Evolutionary conservation across 2,113 vertebrate genomes (phyloP).

Genomic region (Herpailurus yagouaroundi): DNA sequence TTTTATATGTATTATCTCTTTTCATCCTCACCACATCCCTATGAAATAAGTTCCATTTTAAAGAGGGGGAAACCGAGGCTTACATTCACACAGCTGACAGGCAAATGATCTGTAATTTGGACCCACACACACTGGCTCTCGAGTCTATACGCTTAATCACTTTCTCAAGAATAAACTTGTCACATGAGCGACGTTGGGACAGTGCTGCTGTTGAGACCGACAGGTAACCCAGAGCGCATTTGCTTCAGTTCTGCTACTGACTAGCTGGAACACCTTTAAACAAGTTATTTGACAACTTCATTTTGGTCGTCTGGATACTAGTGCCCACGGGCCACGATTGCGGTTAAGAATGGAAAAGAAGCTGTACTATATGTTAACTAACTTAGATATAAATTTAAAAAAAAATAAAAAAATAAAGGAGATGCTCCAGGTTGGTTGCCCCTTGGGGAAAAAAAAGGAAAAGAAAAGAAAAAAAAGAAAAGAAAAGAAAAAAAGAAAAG

Average conservation of each 20-base stretch:
- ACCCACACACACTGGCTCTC: background rate
- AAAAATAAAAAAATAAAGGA: too few species aligned
- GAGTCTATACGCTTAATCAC: background rate
- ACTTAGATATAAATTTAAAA: too few species aligned
- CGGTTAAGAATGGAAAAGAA: background rate
- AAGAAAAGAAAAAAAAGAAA: too few species aligned
- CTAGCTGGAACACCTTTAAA: background rate
- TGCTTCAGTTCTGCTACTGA: background rate
- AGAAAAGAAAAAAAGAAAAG: too few species aligned
- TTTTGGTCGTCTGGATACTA: background rate
- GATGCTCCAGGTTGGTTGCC: too few species aligned
- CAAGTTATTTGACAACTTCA: background rate
- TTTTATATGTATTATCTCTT: background rate
- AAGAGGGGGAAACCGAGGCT: background rate
- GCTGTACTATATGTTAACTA: background rate
- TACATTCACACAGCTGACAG: background rate
- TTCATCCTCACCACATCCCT: background rate
- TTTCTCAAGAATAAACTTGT: slow-evolving; percentile 1
- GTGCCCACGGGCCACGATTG: background rate
- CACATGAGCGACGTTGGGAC: background rate
- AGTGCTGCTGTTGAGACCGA: background rate
- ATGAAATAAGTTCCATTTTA: background rate
- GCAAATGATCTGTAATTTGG: background rate
- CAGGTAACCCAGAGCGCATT: background rate
- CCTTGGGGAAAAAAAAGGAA: too few species aligned